phyloP scores from a whole-genome alignment of 1,140 invertebrate species.

The Brachionus koreanus region DNA sequence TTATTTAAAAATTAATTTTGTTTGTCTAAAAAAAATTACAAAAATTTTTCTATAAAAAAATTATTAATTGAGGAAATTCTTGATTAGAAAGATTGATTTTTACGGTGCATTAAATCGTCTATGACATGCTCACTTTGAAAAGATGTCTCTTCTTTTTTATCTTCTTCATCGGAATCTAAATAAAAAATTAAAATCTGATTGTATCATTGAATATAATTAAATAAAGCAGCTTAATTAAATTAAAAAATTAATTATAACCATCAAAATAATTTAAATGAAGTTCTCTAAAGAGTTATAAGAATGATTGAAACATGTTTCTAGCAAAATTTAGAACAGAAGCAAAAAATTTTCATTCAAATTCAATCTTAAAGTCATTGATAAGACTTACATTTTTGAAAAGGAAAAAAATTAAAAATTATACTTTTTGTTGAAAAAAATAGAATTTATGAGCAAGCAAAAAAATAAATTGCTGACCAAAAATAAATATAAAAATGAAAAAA shows the following conservation, averaged over 20 bases:
- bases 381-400: too few species aligned
- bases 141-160: not conserved
- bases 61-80: not conserved
- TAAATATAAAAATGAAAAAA: too few species aligned
- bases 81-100: not conserved
- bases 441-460: too few species aligned
- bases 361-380: too few species aligned
- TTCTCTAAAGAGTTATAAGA: not conserved
- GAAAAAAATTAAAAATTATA: too few species aligned
- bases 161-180: not conserved
- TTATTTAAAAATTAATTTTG: conserved; percentile 12
- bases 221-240: not conserved
- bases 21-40: not conserved
- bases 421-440: too few species aligned
- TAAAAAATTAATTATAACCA: not conserved
- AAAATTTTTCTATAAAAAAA: not conserved
- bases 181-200: not conserved
- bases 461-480: too few species aligned
- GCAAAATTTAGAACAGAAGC: too few species aligned
- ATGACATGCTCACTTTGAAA: conserved; percentile 8
- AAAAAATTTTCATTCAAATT: too few species aligned
- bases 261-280: too few species aligned
- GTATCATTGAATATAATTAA: not conserved
- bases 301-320: too few species aligned
- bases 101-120: conserved; percentile 5